Evolutionary conservation across 2,113 vertebrate genomes (phyloP).

Genomic region (Platycercus adscitus): DNA sequence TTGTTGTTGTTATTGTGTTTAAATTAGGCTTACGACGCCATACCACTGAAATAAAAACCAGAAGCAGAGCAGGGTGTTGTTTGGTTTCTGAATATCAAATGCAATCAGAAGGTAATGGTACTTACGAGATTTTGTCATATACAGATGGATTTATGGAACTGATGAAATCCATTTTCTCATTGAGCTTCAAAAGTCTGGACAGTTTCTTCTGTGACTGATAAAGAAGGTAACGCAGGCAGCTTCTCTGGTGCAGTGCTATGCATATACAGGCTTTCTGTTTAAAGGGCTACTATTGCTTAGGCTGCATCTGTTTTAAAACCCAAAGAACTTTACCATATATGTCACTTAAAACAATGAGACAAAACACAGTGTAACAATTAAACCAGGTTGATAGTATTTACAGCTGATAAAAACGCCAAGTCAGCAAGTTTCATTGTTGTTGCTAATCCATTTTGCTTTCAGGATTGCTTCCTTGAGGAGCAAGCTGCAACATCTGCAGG

Average conservation of each 20-base stretch:
- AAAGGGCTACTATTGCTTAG: not conserved
- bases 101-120: conserved; percentile 36
- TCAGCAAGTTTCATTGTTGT: not conserved
- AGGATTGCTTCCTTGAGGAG: not conserved
- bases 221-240: not conserved
- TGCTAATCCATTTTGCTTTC: not conserved
- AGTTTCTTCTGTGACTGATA: conserved; percentile 41
- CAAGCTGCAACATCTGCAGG: not conserved
- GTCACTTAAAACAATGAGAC: not conserved
- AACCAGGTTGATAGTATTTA: not conserved
- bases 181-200: conserved; percentile 2
- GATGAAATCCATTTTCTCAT: conserved; percentile 9
- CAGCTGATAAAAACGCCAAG: not conserved
- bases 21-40: conserved; percentile 59
- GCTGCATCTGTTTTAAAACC: not conserved
- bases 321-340: not conserved
- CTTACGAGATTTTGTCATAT: conserved; percentile 49
- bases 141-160: conserved; percentile 38
- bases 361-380: not conserved
- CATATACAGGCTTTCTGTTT: not conserved
- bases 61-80: not conserved
- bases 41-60: conserved; percentile 48
- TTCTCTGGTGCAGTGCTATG: not conserved
- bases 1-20: conserved; percentile 15
- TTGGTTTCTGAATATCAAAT: conserved; percentile 67